Evolutionary conservation across 2,888 invertebrate species (phyloP).

Genomic region (Nemurella pictetii): DNA sequence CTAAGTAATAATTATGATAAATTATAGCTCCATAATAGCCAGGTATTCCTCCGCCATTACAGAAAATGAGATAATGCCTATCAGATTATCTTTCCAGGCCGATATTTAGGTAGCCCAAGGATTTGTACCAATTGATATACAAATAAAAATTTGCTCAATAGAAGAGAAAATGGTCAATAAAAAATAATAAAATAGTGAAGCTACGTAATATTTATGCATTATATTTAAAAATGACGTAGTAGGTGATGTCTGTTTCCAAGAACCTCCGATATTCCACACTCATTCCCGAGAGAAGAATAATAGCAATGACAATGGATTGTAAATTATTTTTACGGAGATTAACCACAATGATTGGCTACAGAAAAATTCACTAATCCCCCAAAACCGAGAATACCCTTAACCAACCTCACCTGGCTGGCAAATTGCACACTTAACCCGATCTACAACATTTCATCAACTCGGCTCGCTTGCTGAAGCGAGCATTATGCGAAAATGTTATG

Average conservation of each 20-base stretch:
- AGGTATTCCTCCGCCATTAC: background rate
- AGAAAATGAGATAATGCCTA: background rate
- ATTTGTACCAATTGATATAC: background rate
- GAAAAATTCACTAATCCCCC: conserved; percentile 33
- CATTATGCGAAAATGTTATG: background rate
- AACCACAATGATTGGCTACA: conserved; percentile 25
- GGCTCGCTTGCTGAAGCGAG: background rate
- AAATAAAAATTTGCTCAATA: background rate
- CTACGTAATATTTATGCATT: background rate
- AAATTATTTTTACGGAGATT: conserved; percentile 8
- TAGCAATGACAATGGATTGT: background rate
- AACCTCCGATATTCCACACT: background rate
- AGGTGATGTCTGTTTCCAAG: background rate
- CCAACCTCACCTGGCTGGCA: conserved; percentile 32
- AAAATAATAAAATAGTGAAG: background rate
- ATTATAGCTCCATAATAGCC: conserved; percentile 9
- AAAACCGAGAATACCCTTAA: conserved; percentile 23
- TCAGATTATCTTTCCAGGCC: background rate
- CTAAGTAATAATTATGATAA: conserved; percentile 29
- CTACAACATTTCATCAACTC: conserved; percentile 20
- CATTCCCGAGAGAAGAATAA: background rate
- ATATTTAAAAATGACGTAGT: background rate
- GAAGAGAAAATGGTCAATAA: background rate
- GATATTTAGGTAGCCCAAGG: background rate
- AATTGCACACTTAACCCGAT: conserved; percentile 85